Evolutionary conservation across 2,797 vertebrate genomes (phyloP).

Genomic region (Neosalanx taihuensis): DNA sequence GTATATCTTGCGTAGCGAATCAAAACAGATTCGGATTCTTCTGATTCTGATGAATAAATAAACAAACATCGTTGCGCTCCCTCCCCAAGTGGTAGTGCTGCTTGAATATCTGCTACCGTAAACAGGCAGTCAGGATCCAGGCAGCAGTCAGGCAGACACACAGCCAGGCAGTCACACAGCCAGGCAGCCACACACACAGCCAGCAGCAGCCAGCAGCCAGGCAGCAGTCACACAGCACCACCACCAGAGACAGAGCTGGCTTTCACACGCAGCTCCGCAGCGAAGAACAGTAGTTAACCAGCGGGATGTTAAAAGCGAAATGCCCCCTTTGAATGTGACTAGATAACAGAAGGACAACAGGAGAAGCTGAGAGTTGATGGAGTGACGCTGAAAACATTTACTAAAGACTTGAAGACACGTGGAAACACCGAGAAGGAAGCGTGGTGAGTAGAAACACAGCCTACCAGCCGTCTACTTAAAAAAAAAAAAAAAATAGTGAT

Average conservation of each 20-base stretch:
- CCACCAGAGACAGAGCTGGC: neutral
- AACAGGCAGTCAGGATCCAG: no score
- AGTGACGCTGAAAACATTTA: slow-evolving; percentile 43
- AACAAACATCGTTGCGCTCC: slow-evolving; percentile 22
- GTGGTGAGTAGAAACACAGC: slow-evolving; percentile 38
- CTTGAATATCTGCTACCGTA: slow-evolving; percentile 60
- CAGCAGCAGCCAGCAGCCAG: no score
- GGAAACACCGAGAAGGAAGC: slow-evolving; percentile 31
- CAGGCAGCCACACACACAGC: no score
- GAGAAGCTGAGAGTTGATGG: slow-evolving; percentile 38
- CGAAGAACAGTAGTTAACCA: slow-evolving; percentile 30
- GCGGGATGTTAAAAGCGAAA: slow-evolving; percentile 43
- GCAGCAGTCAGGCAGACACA: no score
- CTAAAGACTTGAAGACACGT: slow-evolving; percentile 50
- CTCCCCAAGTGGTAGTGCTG: slow-evolving; percentile 32
- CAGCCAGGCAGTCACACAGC: no score
- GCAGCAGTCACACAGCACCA: neutral
- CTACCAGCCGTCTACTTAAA: no score
- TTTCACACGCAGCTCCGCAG: slow-evolving; percentile 13
- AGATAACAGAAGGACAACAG: slow-evolving; percentile 27
- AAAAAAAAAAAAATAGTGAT: neutral
- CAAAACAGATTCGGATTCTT: no score
- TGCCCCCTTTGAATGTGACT: slow-evolving; percentile 37
- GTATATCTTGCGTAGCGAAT: no score
- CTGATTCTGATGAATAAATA: neutral